These are phyloP conservation scores for Equus przewalskii DNA, from an alignment of 2,113 vertebrate species.

Conservation along the genomic window DNA sequence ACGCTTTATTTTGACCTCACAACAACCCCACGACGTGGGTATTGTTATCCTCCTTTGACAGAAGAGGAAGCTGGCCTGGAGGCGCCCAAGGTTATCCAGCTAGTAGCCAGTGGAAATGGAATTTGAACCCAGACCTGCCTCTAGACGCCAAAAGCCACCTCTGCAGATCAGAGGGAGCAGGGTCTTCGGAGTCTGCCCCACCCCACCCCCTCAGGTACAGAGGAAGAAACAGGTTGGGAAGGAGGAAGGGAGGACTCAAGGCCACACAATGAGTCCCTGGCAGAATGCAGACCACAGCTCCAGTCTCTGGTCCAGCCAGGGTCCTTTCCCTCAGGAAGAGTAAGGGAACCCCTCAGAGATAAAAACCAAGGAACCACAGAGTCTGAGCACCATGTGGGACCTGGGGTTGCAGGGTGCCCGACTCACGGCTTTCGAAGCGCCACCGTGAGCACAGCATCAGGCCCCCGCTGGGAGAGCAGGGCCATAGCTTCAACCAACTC, in stretches of 20 bases:
- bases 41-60: not conserved
- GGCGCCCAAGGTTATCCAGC: not conserved
- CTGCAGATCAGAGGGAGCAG: not conserved
- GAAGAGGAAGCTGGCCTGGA: not conserved
- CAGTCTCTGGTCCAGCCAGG: not conserved
- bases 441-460: slow-evolving; percentile 95
- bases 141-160: not conserved
- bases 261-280: not conserved
- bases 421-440: slow-evolving; percentile 96
- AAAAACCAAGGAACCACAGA: rapidly evolving
- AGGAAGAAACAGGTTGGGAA: not conserved
- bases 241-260: not conserved
- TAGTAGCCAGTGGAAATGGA: not conserved
- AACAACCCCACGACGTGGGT: not conserved
- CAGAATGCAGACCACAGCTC: not conserved
- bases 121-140: not conserved
- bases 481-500: slow-evolving; percentile 93
- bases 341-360: not conserved
- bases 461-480: slow-evolving; percentile 94
- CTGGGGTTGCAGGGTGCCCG: rapidly evolving
- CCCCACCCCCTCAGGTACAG: not conserved
- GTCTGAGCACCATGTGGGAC: not conserved
- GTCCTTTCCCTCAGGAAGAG: not conserved
- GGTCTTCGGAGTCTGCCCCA: not conserved
- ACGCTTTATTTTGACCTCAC: rapidly evolving